phyloP scores from a whole-genome alignment of 2,888 invertebrate genomes.

The Leucophenga maculata region DNA sequence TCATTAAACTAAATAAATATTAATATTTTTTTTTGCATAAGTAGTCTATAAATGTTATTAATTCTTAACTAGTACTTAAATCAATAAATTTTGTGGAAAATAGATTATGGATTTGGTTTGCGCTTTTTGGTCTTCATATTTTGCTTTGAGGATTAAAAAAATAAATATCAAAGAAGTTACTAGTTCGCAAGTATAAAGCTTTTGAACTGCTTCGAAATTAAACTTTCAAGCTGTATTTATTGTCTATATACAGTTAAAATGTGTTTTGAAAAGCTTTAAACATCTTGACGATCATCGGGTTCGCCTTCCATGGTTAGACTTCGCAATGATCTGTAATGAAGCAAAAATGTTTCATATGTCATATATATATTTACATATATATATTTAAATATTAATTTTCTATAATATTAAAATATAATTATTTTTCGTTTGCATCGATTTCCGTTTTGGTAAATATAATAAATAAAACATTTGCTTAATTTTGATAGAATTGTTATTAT shows the following conservation, averaged over 20 bases:
- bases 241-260: conserved; percentile 27
- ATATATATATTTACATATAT: no score
- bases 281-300: conserved; percentile 58
- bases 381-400: no score
- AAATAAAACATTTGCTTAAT: no score
- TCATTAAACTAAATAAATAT: conserved; percentile 17
- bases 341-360: no score
- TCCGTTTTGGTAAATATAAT: no score
- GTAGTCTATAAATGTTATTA: no score
- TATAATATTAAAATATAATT: no score
- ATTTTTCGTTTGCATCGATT: no score
- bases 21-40: conserved; percentile 23
- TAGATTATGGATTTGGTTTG: conserved; percentile 27
- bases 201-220: no score
- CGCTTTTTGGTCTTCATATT: conserved; percentile 23
- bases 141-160: background rate
- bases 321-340: conserved; percentile 66
- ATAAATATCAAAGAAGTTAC: background rate
- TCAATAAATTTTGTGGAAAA: background rate
- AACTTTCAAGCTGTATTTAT: background rate
- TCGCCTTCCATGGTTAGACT: conserved; percentile 70
- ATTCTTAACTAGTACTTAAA: no score
- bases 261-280: conserved; percentile 42
- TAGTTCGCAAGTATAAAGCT: background rate
- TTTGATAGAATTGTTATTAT: no score